phyloP scores from a whole-genome alignment of 1,140 invertebrate species.

The Dreissena rostriformis region DNA sequence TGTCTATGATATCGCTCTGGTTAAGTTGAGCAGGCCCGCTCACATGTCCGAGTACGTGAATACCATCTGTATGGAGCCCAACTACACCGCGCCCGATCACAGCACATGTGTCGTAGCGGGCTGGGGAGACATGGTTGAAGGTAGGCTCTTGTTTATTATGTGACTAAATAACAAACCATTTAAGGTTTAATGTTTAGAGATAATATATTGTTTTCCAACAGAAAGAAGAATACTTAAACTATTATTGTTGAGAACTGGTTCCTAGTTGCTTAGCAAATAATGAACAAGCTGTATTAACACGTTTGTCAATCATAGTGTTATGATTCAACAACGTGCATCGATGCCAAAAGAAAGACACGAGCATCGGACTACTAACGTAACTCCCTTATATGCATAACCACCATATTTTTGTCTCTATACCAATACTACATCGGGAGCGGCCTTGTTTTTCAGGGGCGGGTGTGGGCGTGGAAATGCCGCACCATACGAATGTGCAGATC shows the following conservation, averaged over 20 bases:
- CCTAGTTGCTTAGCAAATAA: too few relatives aligned
- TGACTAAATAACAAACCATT: too few relatives aligned
- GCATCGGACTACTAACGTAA: too few relatives aligned
- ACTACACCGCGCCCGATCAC: slow-evolving; percentile 59
- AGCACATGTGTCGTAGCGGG: slow-evolving; percentile 61
- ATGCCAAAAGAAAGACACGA: too few relatives aligned
- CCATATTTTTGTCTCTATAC: too few relatives aligned
- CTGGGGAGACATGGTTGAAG: slow-evolving; percentile 62
- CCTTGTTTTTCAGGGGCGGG: slow-evolving; percentile 33
- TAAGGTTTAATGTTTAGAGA: too few relatives aligned
- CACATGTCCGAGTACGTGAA: slow-evolving; percentile 67
- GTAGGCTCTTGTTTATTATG: slow-evolving; percentile 35
- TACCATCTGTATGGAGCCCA: slow-evolving; percentile 64
- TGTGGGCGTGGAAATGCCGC: slow-evolving; percentile 62
- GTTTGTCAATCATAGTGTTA: too few relatives aligned
- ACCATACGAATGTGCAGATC: slow-evolving; percentile 63
- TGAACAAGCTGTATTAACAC: too few relatives aligned
- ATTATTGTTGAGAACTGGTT: background rate
- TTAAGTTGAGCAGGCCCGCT: slow-evolving; percentile 61
- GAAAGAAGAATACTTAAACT: background rate
- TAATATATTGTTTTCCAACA: too few relatives aligned
- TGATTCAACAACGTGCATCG: too few relatives aligned
- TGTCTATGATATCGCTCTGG: slow-evolving; percentile 64
- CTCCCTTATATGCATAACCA: too few relatives aligned
- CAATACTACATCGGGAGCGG: too few relatives aligned